These are phyloP conservation scores for Scrobipalpa costella DNA, from an alignment of 2,888 invertebrate genomes.

Conservation along the genomic window DNA sequence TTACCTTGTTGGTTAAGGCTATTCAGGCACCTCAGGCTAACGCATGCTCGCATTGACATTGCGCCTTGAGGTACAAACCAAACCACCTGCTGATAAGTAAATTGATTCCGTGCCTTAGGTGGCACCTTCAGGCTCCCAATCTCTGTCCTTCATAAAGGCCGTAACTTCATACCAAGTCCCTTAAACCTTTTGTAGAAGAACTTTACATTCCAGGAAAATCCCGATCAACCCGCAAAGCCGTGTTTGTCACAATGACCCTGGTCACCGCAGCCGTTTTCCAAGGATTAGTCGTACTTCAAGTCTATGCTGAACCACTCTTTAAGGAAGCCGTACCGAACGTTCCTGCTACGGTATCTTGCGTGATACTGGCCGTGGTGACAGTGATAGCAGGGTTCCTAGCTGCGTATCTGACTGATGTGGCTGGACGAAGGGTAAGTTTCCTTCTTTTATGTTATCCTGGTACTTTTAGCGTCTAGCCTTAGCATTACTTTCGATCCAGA, in stretches of 20 bases:
- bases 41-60: too few species aligned
- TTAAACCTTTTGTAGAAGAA: neutral
- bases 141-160: too few species aligned
- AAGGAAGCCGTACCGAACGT: conserved; percentile 53
- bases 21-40: too few species aligned
- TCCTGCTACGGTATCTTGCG: conserved; percentile 53
- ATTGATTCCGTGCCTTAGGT: too few species aligned
- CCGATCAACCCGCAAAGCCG: conserved; percentile 51
- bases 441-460: conserved; percentile 22
- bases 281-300: conserved; percentile 61
- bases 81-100: too few species aligned
- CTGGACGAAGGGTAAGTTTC: conserved; percentile 57
- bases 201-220: conserved; percentile 53
- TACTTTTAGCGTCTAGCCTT: too few species aligned
- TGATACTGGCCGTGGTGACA: conserved; percentile 49
- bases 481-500: too few species aligned
- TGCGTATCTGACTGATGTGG: conserved; percentile 55
- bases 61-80: too few species aligned
- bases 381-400: conserved; percentile 50
- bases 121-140: too few species aligned
- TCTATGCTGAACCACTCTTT: conserved; percentile 63
- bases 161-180: neutral
- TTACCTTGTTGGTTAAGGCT: too few species aligned
- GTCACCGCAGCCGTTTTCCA: conserved; percentile 57
- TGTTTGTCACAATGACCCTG: conserved; percentile 47